phyloP scores from a whole-genome alignment of 2,113 vertebrate genomes.

The Nematolebias whitei region DNA sequence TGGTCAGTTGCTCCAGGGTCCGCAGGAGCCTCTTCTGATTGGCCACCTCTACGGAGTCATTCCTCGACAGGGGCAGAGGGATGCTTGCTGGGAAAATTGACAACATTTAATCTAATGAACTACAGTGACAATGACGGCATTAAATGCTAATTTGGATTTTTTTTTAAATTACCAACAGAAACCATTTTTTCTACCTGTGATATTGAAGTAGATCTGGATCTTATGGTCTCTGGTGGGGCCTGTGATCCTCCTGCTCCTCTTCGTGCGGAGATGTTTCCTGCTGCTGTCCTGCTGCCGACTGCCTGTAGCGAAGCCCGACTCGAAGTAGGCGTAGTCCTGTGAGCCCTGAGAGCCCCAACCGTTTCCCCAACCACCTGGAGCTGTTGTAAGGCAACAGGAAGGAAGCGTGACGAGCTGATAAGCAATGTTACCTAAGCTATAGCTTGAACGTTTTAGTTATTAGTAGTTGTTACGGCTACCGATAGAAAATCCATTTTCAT shows the following conservation, averaged over 20 bases:
- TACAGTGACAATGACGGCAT: neutral
- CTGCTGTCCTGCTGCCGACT: slow-evolving; percentile 56
- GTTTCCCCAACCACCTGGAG: slow-evolving; percentile 88
- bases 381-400: slow-evolving; percentile 66
- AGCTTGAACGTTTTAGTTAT: neutral
- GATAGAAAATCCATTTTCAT: slow-evolving; percentile 97
- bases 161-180: neutral
- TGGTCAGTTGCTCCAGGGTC: slow-evolving; percentile 91
- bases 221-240: slow-evolving; percentile 88
- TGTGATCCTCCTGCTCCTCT: slow-evolving; percentile 82
- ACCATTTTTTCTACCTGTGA: slow-evolving; percentile 84
- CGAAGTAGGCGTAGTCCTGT: slow-evolving; percentile 93
- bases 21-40: slow-evolving; percentile 92
- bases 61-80: slow-evolving; percentile 90
- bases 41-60: slow-evolving; percentile 90
- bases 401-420: neutral
- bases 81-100: slow-evolving; percentile 90
- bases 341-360: slow-evolving; percentile 81
- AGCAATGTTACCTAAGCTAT: neutral
- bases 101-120: slow-evolving; percentile 54
- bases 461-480: slow-evolving; percentile 73
- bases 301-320: slow-evolving; percentile 81
- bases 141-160: neutral
- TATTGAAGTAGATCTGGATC: slow-evolving; percentile 97
- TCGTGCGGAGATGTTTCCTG: slow-evolving; percentile 76